These are phyloP conservation scores for Rambutsinella grinnellia DNA, from an alignment of 2,888 invertebrate genomes.

Conservation along the genomic window DNA sequence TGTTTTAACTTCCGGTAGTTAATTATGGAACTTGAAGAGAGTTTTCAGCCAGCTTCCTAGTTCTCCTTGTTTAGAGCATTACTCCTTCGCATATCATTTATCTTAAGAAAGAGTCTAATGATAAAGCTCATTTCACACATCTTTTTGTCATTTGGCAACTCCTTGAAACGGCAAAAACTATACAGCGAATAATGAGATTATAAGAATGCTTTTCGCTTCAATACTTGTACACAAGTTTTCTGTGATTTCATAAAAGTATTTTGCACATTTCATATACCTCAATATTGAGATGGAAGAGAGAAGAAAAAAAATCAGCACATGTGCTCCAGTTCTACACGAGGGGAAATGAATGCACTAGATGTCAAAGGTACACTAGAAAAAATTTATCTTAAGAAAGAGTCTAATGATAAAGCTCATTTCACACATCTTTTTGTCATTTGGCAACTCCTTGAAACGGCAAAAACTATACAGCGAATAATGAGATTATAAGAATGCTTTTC, in stretches of 20 bases:
- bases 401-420: slow-evolving; percentile 3
- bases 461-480: slow-evolving; percentile 22
- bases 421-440: slow-evolving; percentile 38
- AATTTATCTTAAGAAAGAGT: no score
- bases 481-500: slow-evolving; percentile 32
- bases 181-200: slow-evolving; percentile 31
- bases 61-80: no score
- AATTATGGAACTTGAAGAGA: not conserved
- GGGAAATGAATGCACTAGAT: not conserved
- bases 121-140: slow-evolving; percentile 18
- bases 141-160: slow-evolving; percentile 40
- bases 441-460: slow-evolving; percentile 15
- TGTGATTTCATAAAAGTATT: no score
- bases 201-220: slow-evolving; percentile 21
- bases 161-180: not conserved
- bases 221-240: no score
- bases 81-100: no score
- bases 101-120: no score
- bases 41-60: not conserved
- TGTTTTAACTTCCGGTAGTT: no score
- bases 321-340: slow-evolving; percentile 6
- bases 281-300: no score
- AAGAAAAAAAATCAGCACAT: slow-evolving; percentile 15
- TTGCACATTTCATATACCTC: not conserved
- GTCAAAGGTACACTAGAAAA: slow-evolving; percentile 30